Evolutionary conservation across 2,797 vertebrate genomes (phyloP), one percentile per base, ranked within the genome.

Genomic region (Sebastes glaucus): DNA sequence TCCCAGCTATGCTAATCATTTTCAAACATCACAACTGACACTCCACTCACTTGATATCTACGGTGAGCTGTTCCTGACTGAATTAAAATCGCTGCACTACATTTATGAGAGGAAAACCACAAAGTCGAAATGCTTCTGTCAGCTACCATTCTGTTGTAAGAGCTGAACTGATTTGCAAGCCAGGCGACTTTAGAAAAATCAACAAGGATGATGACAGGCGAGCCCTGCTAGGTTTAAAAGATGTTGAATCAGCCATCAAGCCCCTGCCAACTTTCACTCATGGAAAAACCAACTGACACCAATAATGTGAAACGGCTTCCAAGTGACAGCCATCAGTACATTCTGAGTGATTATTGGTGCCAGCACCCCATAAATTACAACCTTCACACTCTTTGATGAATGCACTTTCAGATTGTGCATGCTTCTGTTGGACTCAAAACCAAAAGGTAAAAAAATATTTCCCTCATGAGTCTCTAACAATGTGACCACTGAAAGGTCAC

Each of bases 401-500:
- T 35, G 56, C 25, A n/a, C n/a, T 38, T 64, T 61, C 20, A 32
- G 18, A 52, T 74, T 63, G 70, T 70, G 28, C 13, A 32, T 9
- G 25, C 42, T 75, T 71, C 20, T 56, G 42, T 16, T 63, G 11
- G 28, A 60, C 68, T 77, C 62, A 35, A 16, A 30, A 78, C 70
- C 73, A 87, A 35, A 13, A 25, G 61, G 35, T 38, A 20, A 78
- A 66, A 35, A 56, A 18, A 18, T 8, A 46, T 30, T 52, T 79
- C 70, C 9, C 69, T 72, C 75, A 61, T 63, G 56, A 66, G 62
- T 64, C 64, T 78, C 80, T 74, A 81, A 77, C 68, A 78, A 56
- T 32, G 68, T 69, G 78, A 83, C 81, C 81, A 74, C 35, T 66
- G 74, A 88, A 83, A 80, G 46, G 82, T 65, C 52, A 68, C n/a